Evolutionary conservation across 2,797 vertebrate genomes (phyloP).

Genomic region (Stomatorhinus walkeri): DNA sequence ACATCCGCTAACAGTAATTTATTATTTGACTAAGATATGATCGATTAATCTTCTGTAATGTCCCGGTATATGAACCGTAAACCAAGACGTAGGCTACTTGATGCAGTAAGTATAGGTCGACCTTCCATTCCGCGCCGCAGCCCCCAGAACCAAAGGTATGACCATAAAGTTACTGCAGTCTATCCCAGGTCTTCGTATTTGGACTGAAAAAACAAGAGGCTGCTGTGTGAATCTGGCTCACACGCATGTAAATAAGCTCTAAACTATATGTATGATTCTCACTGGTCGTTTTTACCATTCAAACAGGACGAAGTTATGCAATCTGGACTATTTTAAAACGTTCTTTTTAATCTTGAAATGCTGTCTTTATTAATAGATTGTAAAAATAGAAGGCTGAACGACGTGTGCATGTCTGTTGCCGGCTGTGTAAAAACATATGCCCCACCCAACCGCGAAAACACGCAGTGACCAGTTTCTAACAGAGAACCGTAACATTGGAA

Average conservation of each 20-base stretch:
- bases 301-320: not conserved
- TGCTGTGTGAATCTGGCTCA: not conserved
- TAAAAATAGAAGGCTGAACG: not conserved
- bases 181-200: not conserved
- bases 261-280: not conserved
- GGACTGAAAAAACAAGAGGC: not conserved
- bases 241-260: not conserved
- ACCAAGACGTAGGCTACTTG: not conserved
- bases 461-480: not conserved
- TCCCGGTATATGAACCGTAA: not conserved
- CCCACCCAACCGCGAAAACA: not conserved
- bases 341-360: slow-evolving; percentile 6
- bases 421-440: slow-evolving; percentile 4
- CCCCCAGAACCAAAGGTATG: not conserved
- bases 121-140: not conserved
- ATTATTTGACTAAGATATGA: not conserved
- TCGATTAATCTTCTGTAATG: not conserved
- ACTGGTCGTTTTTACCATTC: not conserved
- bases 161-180: not conserved
- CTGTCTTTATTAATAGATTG: not conserved
- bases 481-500: not conserved
- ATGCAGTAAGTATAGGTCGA: not conserved
- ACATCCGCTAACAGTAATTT: not conserved
- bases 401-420: not conserved
- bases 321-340: not conserved